phyloP scores from a whole-genome alignment of 2,113 vertebrate species.

The Heterocephalus glaber region DNA sequence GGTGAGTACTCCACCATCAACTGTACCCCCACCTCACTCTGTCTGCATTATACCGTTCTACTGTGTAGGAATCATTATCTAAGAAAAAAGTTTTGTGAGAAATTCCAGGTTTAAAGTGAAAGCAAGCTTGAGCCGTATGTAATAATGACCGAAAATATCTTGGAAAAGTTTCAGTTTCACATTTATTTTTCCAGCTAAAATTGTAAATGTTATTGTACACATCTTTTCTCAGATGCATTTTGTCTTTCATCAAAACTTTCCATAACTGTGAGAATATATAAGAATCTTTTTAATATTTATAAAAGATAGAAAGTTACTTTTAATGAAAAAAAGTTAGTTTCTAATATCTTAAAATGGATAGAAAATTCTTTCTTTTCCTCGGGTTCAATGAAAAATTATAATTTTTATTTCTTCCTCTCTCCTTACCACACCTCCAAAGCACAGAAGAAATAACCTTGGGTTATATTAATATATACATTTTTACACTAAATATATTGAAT shows the following conservation, averaged over 20 bases:
- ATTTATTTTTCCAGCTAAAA: neutral
- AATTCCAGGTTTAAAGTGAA: neutral
- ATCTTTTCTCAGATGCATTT: neutral
- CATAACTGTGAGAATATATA: neutral
- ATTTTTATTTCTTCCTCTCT: neutral
- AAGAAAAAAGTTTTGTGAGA: neutral
- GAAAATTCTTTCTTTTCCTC: neutral
- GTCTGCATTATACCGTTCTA: neutral
- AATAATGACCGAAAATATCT: neutral
- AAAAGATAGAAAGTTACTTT: neutral
- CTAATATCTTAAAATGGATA: neutral
- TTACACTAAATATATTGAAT: neutral
- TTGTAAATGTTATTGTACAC: neutral
- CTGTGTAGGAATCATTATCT: neutral
- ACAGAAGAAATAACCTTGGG: neutral
- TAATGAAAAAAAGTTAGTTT: neutral
- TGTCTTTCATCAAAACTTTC: neutral
- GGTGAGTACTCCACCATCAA: too few species aligned
- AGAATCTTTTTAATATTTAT: neutral
- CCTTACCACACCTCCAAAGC: neutral
- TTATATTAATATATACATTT: neutral
- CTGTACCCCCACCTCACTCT: neutral
- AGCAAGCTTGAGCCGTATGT: neutral
- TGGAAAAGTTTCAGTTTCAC: neutral
- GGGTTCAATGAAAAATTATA: neutral